Percentiles rank a stretch among this genome's conserved stretches.
Evolutionary conservation across 2,797 vertebrate genomes (phyloP).

Genomic region (Pagetopsis macropterus): DNA sequence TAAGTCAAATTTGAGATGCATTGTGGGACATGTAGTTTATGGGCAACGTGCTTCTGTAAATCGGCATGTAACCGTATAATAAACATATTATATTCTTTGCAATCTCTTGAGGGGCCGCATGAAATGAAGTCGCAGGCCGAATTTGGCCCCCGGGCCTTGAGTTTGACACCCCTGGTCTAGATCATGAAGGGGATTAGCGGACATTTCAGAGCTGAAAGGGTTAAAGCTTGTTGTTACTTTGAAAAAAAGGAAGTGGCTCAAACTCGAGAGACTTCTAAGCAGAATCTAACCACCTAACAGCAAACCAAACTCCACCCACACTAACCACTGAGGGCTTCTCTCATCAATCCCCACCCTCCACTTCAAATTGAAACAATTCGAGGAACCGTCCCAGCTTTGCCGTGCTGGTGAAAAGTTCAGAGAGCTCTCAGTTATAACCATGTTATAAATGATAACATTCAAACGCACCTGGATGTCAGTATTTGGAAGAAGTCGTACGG

Average conservation of each 20-base stretch:
- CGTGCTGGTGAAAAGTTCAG: conserved; percentile 51
- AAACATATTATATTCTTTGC: too few relatives aligned
- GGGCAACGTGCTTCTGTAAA: too few relatives aligned
- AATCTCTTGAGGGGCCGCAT: too few relatives aligned
- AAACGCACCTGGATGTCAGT: conserved; percentile 57
- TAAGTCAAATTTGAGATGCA: too few relatives aligned
- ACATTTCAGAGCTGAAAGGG: conserved; percentile 83
- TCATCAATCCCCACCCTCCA: conserved; percentile 14
- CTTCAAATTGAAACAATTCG: conserved; percentile 34
- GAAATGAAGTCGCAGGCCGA: too few relatives aligned
- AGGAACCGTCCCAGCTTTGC: conserved; percentile 14
- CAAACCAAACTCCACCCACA: conserved; percentile 80
- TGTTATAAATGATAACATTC: conserved; percentile 79
- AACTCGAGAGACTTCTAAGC: conserved; percentile 57
- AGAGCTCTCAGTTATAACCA: conserved; percentile 83
- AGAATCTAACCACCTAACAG: conserved; percentile 86
- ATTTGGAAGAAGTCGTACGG: conserved; percentile 77
- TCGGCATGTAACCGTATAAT: too few relatives aligned
- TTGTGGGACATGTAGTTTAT: too few relatives aligned
- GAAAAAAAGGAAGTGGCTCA: conserved; percentile 51
- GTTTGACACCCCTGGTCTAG: too few relatives aligned
- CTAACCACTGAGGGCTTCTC: conserved; percentile 82
- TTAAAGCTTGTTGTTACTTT: conserved; percentile 77
- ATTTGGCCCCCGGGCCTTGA: too few relatives aligned
- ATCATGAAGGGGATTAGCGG: conserved; percentile 48